phyloP scores from a whole-genome alignment of 2,888 invertebrate species.

The Gibbula magus region DNA sequence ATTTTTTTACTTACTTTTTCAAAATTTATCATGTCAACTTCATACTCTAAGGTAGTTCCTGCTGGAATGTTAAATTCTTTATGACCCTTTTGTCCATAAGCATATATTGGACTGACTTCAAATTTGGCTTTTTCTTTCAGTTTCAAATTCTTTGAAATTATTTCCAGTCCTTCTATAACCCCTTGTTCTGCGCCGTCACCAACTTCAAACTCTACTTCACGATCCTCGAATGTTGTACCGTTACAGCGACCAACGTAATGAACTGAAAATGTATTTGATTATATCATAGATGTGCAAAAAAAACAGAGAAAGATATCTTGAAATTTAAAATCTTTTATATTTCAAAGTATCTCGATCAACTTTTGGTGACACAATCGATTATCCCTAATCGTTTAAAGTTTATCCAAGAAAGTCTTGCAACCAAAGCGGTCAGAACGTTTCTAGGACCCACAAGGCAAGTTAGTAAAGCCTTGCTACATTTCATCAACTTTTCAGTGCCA shows the following conservation, averaged over 20 bases:
- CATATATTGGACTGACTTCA: constrained; percentile 84
- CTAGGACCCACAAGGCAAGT: too few relatives aligned
- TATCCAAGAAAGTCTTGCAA: too few relatives aligned
- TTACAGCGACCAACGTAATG: constrained; percentile 83
- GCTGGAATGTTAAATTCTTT: constrained; percentile 85
- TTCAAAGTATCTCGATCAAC: too few relatives aligned
- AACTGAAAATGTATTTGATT: constrained; percentile 82
- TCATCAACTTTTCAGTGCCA: too few relatives aligned
- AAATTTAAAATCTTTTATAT: too few relatives aligned
- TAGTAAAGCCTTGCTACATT: too few relatives aligned
- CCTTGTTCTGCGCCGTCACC: constrained; percentile 89
- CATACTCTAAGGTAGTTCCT: constrained; percentile 82
- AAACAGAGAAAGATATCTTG: too few relatives aligned
- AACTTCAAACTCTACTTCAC: constrained; percentile 87
- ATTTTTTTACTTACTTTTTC: constrained; percentile 81
- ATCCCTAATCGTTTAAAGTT: too few relatives aligned
- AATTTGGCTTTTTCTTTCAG: constrained; percentile 84
- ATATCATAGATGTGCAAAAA: too few relatives aligned
- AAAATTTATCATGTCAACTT: constrained; percentile 87
- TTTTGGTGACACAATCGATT: too few relatives aligned
- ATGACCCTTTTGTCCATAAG: constrained; percentile 85
- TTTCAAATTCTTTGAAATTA: constrained; percentile 82
- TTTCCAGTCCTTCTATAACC: constrained; percentile 83
- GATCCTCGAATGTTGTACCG: constrained; percentile 84
- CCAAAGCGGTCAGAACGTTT: too few relatives aligned